Evolutionary conservation across 2,113 vertebrate genomes (phyloP).

Genomic region (Oxyura jamaicensis): DNA sequence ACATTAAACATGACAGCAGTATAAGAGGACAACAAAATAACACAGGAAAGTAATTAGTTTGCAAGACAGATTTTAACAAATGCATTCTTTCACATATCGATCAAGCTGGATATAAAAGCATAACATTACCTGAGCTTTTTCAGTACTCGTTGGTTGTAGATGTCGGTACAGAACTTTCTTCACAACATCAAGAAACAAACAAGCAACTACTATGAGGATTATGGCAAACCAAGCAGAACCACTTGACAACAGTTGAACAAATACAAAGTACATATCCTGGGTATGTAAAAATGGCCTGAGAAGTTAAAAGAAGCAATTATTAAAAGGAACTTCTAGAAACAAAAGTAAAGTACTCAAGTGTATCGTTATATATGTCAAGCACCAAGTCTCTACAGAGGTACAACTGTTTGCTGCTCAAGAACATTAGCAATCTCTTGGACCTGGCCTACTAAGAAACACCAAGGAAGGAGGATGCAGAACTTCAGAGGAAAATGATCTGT

Average conservation of each 20-base stretch:
- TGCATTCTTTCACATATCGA: background rate
- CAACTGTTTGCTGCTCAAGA: background rate
- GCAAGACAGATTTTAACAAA: background rate
- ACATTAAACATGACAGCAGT: background rate
- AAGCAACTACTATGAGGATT: slow-evolving; percentile 90
- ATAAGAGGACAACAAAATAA: background rate
- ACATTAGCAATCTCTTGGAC: background rate
- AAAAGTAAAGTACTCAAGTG: background rate
- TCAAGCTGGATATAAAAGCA: background rate
- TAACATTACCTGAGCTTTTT: slow-evolving; percentile 92
- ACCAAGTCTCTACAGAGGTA: background rate
- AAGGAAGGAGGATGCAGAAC: background rate
- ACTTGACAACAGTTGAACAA: slow-evolving; percentile 94
- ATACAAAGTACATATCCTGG: slow-evolving; percentile 98
- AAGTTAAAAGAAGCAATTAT: slow-evolving; percentile 51
- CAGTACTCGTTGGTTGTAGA: slow-evolving; percentile 90
- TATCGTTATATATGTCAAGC: background rate
- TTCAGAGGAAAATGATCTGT: background rate
- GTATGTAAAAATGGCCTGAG: slow-evolving; percentile 95
- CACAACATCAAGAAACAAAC: slow-evolving; percentile 91
- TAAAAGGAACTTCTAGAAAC: background rate
- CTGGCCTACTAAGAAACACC: background rate
- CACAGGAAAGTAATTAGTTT: background rate
- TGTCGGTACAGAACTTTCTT: slow-evolving; percentile 96
- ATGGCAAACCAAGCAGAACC: slow-evolving; percentile 98